Percentiles rank a stretch among this genome's conserved stretches.
phyloP scores from a whole-genome alignment of 2,888 invertebrate genomes.

The Himalopsyche kuldschensis region DNA sequence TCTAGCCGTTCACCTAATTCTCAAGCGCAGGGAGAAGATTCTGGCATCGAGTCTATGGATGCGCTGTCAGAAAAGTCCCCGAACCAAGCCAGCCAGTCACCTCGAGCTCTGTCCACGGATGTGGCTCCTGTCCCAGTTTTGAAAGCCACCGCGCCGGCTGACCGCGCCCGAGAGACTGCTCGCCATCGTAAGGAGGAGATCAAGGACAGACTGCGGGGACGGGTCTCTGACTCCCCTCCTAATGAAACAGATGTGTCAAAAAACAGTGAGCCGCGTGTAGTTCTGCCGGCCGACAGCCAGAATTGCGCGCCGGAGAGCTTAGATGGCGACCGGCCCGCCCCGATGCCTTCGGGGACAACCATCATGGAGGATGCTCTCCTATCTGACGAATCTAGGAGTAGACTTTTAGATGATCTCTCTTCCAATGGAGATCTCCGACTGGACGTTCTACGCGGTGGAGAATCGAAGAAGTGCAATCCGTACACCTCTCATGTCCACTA shows the following conservation, averaged over 20 bases:
- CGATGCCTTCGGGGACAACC: background rate
- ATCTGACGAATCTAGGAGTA: conserved; percentile 40
- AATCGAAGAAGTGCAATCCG: conserved; percentile 16
- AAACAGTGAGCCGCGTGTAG: conserved; percentile 11
- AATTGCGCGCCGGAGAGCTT: conserved; percentile 12
- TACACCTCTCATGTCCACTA: conserved; percentile 21
- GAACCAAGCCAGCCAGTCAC: conserved; percentile 82
- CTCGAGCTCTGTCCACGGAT: conserved; percentile 56
- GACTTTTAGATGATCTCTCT: conserved; percentile 27
- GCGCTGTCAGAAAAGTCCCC: conserved; percentile 89
- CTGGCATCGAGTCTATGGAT: conserved; percentile 92
- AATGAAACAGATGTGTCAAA: conserved; percentile 45
- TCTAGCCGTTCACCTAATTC: conserved; percentile 52
- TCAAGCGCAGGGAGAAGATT: conserved; percentile 78
- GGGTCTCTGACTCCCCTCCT: conserved; percentile 51
- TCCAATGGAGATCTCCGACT: conserved; percentile 27
- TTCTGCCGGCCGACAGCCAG: conserved; percentile 6
- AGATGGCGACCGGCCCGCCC: conserved; percentile 44
- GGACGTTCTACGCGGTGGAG: conserved; percentile 23
- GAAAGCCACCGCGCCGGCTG: conserved; percentile 42
- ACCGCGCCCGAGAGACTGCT: conserved; percentile 44
- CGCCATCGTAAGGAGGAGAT: conserved; percentile 40
- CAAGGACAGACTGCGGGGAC: conserved; percentile 49
- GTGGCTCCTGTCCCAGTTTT: conserved; percentile 42
- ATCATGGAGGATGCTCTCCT: conserved; percentile 24